phyloP scores from a whole-genome alignment of 2,888 invertebrate species.

The Vanessa cardui region DNA sequence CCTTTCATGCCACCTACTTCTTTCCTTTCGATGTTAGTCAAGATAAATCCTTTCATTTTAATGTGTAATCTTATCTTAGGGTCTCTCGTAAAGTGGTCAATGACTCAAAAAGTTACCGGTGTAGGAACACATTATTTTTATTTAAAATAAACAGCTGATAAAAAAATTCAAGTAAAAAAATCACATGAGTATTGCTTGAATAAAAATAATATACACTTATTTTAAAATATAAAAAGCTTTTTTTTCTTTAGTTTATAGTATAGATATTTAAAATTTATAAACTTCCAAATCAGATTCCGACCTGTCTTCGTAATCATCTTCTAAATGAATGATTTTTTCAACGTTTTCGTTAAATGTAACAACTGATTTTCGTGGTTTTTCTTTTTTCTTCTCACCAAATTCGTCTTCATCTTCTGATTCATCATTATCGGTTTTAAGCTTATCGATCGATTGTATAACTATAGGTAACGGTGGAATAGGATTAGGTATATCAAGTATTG shows the following conservation, averaged over 20 bases:
- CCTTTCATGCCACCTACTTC: slow-evolving; percentile 24
- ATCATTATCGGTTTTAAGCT: slow-evolving; percentile 66
- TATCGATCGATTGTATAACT: slow-evolving; percentile 73
- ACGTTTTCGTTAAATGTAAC: slow-evolving; percentile 83
- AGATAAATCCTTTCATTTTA: slow-evolving; percentile 46
- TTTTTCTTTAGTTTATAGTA: background rate
- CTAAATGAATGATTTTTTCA: slow-evolving; percentile 77
- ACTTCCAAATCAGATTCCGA: slow-evolving; percentile 53
- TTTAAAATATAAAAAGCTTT: background rate
- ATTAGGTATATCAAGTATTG: slow-evolving; percentile 53
- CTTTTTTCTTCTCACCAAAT: slow-evolving; percentile 63
- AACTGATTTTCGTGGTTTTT: slow-evolving; percentile 69
- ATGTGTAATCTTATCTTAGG: slow-evolving; percentile 58
- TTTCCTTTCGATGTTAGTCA: slow-evolving; percentile 37
- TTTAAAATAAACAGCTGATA: slow-evolving; percentile 28
- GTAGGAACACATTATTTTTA: slow-evolving; percentile 39
- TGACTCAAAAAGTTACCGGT: slow-evolving; percentile 48
- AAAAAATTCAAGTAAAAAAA: slow-evolving; percentile 10
- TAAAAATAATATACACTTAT: background rate
- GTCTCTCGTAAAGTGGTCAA: slow-evolving; percentile 60
- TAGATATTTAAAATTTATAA: slow-evolving; percentile 55
- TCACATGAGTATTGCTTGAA: slow-evolving; percentile 11
- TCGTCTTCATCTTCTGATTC: slow-evolving; percentile 69
- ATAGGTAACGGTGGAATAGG: slow-evolving; percentile 55
- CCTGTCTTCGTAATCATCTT: slow-evolving; percentile 61